Conservation (phyloP, 2,113 vertebrate species). For the Tupaia chinensis region DNA sequence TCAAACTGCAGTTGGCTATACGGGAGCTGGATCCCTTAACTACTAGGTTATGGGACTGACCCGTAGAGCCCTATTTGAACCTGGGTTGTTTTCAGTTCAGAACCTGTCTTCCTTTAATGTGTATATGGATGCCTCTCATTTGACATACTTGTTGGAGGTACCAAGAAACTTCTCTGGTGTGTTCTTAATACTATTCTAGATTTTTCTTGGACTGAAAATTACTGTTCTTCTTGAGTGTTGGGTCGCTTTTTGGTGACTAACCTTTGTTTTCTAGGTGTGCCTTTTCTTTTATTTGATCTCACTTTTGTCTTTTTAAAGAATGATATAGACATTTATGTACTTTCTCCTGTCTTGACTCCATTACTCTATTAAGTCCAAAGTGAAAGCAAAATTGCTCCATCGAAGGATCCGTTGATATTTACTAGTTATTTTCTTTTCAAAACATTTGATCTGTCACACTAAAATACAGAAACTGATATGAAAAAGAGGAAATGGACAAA, state of each 20-base stretch:
- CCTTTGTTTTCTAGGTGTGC: constrained; percentile 56
- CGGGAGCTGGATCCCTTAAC: no score
- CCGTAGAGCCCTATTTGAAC: not conserved
- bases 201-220: constrained; percentile 3
- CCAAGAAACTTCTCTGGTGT: not conserved
- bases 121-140: not conserved
- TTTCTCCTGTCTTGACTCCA: constrained; percentile 37
- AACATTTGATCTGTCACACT: constrained; percentile 33
- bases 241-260: constrained; percentile 1
- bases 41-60: no score
- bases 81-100: not conserved
- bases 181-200: not conserved
- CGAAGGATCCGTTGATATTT: not conserved
- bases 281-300: constrained; percentile 63
- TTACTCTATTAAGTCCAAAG: constrained; percentile 63
- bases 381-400: constrained; percentile 65
- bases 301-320: constrained; percentile 48
- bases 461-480: constrained; percentile 27
- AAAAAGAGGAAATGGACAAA: not conserved
- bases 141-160: not conserved
- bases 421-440: constrained; percentile 67
- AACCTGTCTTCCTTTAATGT: not conserved
- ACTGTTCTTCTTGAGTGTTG: not conserved
- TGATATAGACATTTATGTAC: not conserved
- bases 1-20: no score